A percentile compares a stretch with the other conserved stretches of the same genome.
Conservation (phyloP, 2,113 vertebrate species). For the Urocitellus parryii region DNA sequence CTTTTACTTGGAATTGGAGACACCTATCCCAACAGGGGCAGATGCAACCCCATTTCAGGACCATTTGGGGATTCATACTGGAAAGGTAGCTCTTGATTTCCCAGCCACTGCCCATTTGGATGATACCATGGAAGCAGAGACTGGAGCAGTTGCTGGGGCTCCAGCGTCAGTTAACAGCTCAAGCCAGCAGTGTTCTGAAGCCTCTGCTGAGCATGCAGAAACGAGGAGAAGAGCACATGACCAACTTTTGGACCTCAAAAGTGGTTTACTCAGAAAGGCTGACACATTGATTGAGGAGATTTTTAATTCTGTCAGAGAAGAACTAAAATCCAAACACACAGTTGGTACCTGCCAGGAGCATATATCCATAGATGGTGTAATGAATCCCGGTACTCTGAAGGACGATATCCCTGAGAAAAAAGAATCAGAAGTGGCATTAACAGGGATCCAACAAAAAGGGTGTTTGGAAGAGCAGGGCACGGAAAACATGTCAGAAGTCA, state of each 20-base stretch:
- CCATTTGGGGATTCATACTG: neutral
- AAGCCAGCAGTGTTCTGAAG: constrained; percentile 71
- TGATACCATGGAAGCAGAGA: neutral
- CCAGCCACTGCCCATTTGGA: neutral
- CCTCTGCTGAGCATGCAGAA: neutral
- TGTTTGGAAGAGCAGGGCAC: constrained; percentile 67
- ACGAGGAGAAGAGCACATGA: constrained; percentile 40
- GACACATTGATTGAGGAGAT: constrained; percentile 80
- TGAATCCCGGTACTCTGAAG: constrained; percentile 56
- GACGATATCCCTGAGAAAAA: constrained; percentile 68
- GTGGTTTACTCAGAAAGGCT: constrained; percentile 82
- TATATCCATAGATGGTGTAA: constrained; percentile 58
- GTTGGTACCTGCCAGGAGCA: constrained; percentile 67
- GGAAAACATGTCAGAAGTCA: constrained; percentile 58
- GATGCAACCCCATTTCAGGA: neutral
- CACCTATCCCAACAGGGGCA: neutral
- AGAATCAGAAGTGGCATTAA: constrained; percentile 65
- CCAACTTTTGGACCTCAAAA: constrained; percentile 65
- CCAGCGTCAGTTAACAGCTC: constrained; percentile 76
- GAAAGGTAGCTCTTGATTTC: neutral
- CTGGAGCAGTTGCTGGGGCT: constrained; percentile 71
- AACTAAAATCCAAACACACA: constrained; percentile 78
- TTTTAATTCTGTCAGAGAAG: constrained; percentile 84
- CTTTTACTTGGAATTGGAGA: constrained; percentile 56
- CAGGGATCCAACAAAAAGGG: constrained; percentile 68